Evolutionary conservation across 2,797 vertebrate genomes (phyloP).

Genomic region (Hozukius guyotensis): DNA sequence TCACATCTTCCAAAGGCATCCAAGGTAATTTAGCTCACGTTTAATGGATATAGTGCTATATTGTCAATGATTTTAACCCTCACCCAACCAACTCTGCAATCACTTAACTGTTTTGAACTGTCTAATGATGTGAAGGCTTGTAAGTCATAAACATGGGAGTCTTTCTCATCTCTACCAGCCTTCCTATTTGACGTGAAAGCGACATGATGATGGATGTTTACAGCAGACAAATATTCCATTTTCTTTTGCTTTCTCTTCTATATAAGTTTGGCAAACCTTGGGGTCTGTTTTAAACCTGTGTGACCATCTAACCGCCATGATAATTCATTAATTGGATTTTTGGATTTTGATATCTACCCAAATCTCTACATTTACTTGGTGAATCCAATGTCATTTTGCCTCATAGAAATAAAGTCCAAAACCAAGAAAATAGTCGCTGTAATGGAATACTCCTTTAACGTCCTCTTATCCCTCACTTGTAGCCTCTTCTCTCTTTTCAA

Average conservation of each 20-base stretch:
- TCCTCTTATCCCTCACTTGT: slow-evolving; percentile 3
- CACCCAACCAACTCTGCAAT: neutral
- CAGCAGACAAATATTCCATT: too few relatives aligned
- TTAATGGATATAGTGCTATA: neutral
- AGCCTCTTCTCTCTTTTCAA: slow-evolving; percentile 23
- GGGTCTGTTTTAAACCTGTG: neutral
- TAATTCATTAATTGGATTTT: neutral
- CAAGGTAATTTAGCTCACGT: neutral
- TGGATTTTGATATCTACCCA: neutral
- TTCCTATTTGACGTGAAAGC: neutral
- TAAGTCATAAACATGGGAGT: neutral
- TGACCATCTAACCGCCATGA: neutral
- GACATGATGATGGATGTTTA: too few relatives aligned
- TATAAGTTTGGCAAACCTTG: neutral
- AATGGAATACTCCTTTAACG: neutral
- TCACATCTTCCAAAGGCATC: neutral
- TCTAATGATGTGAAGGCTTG: neutral
- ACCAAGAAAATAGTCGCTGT: neutral
- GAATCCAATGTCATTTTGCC: neutral
- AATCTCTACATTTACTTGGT: neutral
- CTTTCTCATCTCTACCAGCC: neutral
- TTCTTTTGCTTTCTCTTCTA: neutral
- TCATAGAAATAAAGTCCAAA: neutral
- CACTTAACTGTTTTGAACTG: neutral
- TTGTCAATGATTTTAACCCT: neutral